Conservation (phyloP, 2,888 invertebrate species). For the Machimus rusticus region DNA sequence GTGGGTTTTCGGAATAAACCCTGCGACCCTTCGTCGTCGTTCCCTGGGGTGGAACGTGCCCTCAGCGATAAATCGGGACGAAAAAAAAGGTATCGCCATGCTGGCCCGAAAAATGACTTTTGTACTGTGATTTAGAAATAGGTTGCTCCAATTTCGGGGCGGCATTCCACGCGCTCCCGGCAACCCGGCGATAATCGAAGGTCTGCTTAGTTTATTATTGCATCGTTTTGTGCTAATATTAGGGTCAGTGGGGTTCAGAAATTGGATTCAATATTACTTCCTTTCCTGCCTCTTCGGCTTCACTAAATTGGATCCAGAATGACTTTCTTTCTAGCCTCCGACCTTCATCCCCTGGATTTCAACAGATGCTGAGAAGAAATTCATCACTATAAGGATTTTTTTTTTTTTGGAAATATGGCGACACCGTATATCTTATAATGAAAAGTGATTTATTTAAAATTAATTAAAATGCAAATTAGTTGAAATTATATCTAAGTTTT, state of each 20-base stretch:
- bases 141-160: not conserved
- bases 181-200: conserved; percentile 17
- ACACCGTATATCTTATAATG: not conserved
- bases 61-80: not conserved
- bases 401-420: not conserved
- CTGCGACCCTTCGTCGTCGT: not conserved
- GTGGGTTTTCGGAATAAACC: not conserved
- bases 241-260: conserved; percentile 3
- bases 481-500: no score
- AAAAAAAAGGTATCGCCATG: not conserved
- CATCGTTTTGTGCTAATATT: conserved; percentile 5
- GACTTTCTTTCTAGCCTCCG: not conserved
- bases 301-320: not conserved
- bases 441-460: not conserved
- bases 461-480: not conserved
- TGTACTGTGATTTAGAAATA: conserved; percentile 11
- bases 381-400: not conserved
- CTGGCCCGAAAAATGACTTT: not conserved
- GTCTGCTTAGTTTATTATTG: conserved; percentile 1
- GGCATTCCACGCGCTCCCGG: not conserved
- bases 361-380: not conserved
- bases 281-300: not conserved
- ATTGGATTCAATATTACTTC: not conserved
- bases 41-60: not conserved
- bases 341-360: not conserved